Percentiles rank a stretch among this genome's conserved stretches.
Conservation (phyloP, 2,797 vertebrate species). For the Masticophis lateralis region DNA sequence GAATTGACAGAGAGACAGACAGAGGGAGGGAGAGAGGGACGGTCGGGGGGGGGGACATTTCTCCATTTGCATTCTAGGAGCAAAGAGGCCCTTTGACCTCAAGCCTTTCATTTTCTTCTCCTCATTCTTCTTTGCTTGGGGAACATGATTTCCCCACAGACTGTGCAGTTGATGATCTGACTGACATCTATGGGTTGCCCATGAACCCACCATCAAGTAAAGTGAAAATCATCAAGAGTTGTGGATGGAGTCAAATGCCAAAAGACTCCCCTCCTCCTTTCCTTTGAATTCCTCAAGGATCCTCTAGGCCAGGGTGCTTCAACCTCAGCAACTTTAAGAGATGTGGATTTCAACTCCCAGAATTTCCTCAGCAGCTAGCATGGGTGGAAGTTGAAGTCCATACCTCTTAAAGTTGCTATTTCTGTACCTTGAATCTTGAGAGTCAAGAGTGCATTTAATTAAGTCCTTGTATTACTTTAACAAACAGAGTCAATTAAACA, state of each 20-base stretch:
- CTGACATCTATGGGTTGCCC: not conserved
- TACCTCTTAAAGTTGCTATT: not conserved
- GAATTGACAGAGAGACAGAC: no score
- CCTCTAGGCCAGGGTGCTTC: not conserved
- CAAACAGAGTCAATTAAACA: not conserved
- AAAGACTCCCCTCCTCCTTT: not conserved
- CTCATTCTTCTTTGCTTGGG: not conserved
- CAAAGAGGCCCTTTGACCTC: constrained; percentile 6
- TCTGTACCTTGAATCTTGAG: not conserved
- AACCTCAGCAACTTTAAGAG: not conserved
- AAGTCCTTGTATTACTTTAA: rapidly evolving
- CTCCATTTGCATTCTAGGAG: not conserved
- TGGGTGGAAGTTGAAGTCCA: not conserved
- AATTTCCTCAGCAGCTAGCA: not conserved
- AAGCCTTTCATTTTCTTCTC: not conserved
- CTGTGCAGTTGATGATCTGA: not conserved
- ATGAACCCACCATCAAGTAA: not conserved
- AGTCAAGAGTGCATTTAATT: constrained; percentile 11
- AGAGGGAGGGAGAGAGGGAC: no score
- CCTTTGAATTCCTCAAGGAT: constrained; percentile 1
- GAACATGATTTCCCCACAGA: not conserved
- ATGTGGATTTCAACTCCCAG: not conserved
- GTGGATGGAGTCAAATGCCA: not conserved
- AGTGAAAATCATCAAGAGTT: not conserved
- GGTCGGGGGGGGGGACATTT: not conserved